phyloP scores from a whole-genome alignment of 2,797 vertebrate genomes.

The Acipenser oxyrinchus region DNA sequence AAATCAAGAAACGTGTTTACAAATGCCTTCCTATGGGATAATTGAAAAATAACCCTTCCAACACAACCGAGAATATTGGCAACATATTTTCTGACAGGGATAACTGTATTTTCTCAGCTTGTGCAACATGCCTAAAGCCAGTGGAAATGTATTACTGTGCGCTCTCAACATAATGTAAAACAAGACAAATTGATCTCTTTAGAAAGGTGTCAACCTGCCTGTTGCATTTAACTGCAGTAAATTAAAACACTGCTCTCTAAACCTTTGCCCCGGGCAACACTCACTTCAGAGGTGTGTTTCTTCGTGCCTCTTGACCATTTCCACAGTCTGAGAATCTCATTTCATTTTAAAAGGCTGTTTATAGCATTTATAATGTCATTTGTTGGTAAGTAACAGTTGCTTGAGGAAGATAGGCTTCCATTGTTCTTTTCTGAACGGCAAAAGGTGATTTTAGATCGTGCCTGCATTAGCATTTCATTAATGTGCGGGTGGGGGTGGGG shows the following conservation, averaged over 20 bases:
- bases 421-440: too few relatives aligned
- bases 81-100: too few relatives aligned
- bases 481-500: too few relatives aligned
- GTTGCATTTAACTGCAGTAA: conserved; percentile 6
- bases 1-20: too few relatives aligned
- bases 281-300: conserved; percentile 15
- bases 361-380: conserved; percentile 11
- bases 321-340: conserved; percentile 4
- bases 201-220: conserved; percentile 14
- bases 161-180: conserved; percentile 9
- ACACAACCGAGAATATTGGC: too few relatives aligned
- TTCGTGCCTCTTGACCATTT: conserved; percentile 17
- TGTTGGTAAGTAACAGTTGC: not conserved
- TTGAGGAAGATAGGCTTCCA: too few relatives aligned
- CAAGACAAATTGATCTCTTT: conserved; percentile 26
- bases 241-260: conserved; percentile 11
- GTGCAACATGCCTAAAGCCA: conserved; percentile 15
- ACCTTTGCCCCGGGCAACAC: conserved; percentile 17
- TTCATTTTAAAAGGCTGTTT: conserved; percentile 14
- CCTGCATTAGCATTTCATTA: too few relatives aligned
- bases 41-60: too few relatives aligned
- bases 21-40: too few relatives aligned
- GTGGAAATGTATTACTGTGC: conserved; percentile 10
- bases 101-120: not conserved
- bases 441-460: too few relatives aligned